A percentile compares a stretch with the other conserved stretches of the same genome.
Evolutionary conservation across 2,797 vertebrate genomes (phyloP).

Genomic region (Trachops cirrhosus): DNA sequence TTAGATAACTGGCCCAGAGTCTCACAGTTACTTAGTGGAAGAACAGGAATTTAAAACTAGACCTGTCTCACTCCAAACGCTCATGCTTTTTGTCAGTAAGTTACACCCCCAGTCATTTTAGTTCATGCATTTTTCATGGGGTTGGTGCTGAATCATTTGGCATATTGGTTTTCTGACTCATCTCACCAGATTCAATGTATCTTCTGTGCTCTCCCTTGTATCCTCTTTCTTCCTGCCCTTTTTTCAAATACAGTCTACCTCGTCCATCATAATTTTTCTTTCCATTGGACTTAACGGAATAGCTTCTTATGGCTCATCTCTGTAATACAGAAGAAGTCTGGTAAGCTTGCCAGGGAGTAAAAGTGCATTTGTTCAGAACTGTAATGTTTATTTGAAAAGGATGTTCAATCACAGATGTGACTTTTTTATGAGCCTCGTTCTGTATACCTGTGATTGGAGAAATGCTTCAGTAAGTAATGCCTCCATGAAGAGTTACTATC

Average conservation of each 20-base stretch:
- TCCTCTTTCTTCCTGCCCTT: not conserved
- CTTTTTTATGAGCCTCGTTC: constrained; percentile 59
- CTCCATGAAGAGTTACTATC: constrained; percentile 24
- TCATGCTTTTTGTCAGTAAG: constrained; percentile 44
- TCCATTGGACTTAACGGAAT: not conserved
- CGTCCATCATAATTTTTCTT: not conserved
- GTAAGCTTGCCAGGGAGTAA: constrained; percentile 3
- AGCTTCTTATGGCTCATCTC: not conserved
- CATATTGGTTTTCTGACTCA: constrained; percentile 62
- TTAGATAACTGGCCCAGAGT: not conserved
- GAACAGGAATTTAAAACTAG: not conserved
- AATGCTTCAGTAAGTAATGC: constrained; percentile 25
- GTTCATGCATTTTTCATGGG: constrained; percentile 55
- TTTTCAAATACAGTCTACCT: not conserved
- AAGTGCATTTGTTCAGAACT: not conserved
- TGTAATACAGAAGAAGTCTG: not conserved
- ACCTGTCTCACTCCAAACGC: not conserved
- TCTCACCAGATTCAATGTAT: not conserved
- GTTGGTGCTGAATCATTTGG: constrained; percentile 56
- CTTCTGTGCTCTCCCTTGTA: not conserved
- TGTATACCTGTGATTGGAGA: constrained; percentile 48
- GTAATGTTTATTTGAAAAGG: constrained; percentile 38
- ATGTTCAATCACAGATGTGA: constrained; percentile 50
- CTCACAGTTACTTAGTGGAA: not conserved
- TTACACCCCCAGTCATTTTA: not conserved